Base-by-base conservation (phyloP, 2,113 vertebrate genomes). In the Rattus norvegicus region DNA sequence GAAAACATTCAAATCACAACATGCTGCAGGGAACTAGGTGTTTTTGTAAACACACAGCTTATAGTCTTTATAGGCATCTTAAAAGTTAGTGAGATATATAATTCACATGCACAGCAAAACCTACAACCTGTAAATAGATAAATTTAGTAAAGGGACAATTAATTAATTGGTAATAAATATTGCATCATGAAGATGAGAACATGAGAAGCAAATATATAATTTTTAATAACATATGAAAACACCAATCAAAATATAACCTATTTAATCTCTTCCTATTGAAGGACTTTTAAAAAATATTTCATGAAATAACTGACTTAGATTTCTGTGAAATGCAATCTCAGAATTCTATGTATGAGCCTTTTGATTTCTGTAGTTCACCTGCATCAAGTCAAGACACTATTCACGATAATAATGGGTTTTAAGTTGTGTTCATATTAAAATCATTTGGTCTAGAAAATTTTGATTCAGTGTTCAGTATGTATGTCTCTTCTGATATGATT, bases 361-460 rank as follows among this genome's bases (percentile, higher is more conserved):
- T 92, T 67, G 91, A 79, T 94, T 96, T 90, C 75, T 92, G n/a
- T 43, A 94, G 19, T 54, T 94, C 79, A 93, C 49, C 69, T 90
- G 63, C 9, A 94, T 67, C 22, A 95, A 90, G 52, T 79, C 19
- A 87, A 96, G 81, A 77, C 16, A 77, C 47, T 59, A 73, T 94
- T 97, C 9, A 36, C 2, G 30, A 14, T 24, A 93, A 79, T 6
- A 90, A 95, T 90, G 89, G 83, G 43, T 76, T 96, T 87, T 90
- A 94, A 95, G 56, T 19, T 65, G 6, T 85, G 43, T 94, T 97
- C 65, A 90, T 47, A 96, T 96, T 96, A 85, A 94, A 65, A 24
- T 80, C 91, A 88, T 94, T 93, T 56, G 84, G 20, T 93, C 67
- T 93, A 94, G 61, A 91, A 89, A 36, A 28, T 69, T 87, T 94